Percentiles rank a stretch among this genome's conserved stretches.
phyloP scores from a whole-genome alignment of 2,113 vertebrate genomes.

The Romanogobio albipinnatus region DNA sequence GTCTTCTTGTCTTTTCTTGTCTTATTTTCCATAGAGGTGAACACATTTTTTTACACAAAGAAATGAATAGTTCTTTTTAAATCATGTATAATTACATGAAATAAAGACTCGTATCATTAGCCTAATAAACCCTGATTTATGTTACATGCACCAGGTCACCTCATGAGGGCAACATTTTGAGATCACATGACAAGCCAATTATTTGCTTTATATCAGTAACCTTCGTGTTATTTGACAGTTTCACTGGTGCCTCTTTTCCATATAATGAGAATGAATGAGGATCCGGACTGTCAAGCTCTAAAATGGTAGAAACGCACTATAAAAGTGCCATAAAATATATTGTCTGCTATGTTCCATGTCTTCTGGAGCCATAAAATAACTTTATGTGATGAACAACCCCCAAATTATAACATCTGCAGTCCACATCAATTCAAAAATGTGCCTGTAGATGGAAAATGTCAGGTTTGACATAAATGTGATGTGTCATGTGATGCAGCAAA shows the following conservation, averaged over 20 bases:
- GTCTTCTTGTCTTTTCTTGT: background rate
- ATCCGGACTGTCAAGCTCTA: conserved; percentile 7
- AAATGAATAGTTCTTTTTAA: background rate
- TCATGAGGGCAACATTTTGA: background rate
- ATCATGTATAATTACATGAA: background rate
- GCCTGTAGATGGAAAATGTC: background rate
- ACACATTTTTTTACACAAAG: background rate
- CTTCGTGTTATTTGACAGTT: background rate
- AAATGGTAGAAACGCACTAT: conserved; percentile 5
- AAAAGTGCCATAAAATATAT: background rate
- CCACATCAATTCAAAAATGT: background rate
- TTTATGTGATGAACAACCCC: background rate
- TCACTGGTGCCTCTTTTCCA: conserved; percentile 1
- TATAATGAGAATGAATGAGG: background rate
- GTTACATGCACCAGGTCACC: background rate
- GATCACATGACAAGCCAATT: background rate
- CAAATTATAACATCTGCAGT: background rate
- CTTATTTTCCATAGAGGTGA: background rate
- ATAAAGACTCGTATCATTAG: background rate
- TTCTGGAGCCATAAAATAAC: conserved; percentile 20
- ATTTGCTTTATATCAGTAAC: background rate
- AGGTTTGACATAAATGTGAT: background rate
- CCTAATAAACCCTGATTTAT: background rate
- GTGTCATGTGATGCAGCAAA: conserved; percentile 4
- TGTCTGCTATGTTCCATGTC: conserved; percentile 2